Evolutionary conservation across 2,797 vertebrate species (phyloP).

Genomic region (Periparus ater): DNA sequence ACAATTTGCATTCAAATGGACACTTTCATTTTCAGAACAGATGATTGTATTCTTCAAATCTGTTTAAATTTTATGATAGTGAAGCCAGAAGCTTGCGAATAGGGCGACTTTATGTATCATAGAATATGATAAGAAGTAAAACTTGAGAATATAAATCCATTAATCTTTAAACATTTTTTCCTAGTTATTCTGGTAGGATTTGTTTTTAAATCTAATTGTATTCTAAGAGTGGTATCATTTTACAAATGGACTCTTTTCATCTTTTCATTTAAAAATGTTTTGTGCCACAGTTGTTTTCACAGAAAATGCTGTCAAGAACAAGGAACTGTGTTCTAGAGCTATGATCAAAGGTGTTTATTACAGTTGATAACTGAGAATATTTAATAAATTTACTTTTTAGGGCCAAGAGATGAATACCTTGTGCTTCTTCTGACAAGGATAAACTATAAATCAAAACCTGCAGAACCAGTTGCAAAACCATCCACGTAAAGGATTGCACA

Average conservation of each 20-base stretch:
- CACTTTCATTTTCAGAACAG: constrained; percentile 15
- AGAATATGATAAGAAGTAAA: neutral
- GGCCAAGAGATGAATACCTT: neutral
- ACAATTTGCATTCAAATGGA: constrained; percentile 37
- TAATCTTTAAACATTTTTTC: constrained; percentile 19
- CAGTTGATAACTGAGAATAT: neutral
- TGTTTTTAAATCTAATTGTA: constrained; percentile 1
- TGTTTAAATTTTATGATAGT: constrained; percentile 26
- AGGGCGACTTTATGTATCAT: neutral
- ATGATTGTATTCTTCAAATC: constrained; percentile 11
- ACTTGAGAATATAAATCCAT: constrained; percentile 8
- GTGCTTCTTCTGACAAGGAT: neutral
- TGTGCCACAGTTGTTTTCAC: neutral
- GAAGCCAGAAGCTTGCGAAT: neutral
- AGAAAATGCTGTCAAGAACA: neutral
- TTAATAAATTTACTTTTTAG: neutral
- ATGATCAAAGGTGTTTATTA: neutral
- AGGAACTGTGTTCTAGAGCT: neutral
- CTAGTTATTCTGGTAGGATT: neutral
- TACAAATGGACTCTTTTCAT: neutral
- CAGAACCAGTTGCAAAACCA: neutral
- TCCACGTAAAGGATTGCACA: neutral
- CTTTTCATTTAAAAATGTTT: constrained; percentile 12
- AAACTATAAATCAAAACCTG: neutral
- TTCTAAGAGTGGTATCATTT: neutral